Conservation (phyloP, 1,140 invertebrate species). For the Helicoverpa armigera region DNA sequence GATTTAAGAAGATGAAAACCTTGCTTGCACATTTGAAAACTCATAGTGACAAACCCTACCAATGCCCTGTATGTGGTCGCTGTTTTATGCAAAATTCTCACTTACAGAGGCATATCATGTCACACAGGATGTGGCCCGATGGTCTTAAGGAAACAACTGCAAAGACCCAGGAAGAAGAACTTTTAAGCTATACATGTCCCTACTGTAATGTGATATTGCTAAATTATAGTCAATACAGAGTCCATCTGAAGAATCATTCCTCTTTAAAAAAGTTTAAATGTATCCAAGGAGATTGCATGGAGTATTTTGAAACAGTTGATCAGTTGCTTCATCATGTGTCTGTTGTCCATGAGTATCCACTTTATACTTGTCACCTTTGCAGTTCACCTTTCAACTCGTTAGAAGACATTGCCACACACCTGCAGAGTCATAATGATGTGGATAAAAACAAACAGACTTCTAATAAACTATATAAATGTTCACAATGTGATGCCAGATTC, state of each 20-base stretch:
- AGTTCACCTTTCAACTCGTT: constrained; percentile 86
- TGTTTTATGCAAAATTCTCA: constrained; percentile 74
- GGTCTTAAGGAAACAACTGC: constrained; percentile 65
- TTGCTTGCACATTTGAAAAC: constrained; percentile 62
- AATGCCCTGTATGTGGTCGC: constrained; percentile 70
- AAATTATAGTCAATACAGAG: constrained; percentile 65
- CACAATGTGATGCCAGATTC: constrained; percentile 90
- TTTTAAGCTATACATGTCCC: constrained; percentile 64
- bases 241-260: constrained; percentile 66
- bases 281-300: constrained; percentile 65
- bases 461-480: constrained; percentile 76
- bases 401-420: constrained; percentile 87
- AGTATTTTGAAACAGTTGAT: constrained; percentile 64
- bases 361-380: constrained; percentile 88
- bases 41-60: constrained; percentile 67
- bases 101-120: constrained; percentile 65
- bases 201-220: constrained; percentile 62
- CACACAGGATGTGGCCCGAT: constrained; percentile 72
- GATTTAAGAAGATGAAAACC: constrained; percentile 63
- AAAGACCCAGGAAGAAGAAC: constrained; percentile 56
- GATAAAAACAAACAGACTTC: constrained; percentile 61
- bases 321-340: constrained; percentile 66
- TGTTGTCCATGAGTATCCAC: constrained; percentile 74
- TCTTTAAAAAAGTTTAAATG: constrained; percentile 70
- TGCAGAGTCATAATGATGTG: constrained; percentile 83